phyloP scores from a whole-genome alignment of 1,140 invertebrate genomes.

The Teleopsis dalmanni region DNA sequence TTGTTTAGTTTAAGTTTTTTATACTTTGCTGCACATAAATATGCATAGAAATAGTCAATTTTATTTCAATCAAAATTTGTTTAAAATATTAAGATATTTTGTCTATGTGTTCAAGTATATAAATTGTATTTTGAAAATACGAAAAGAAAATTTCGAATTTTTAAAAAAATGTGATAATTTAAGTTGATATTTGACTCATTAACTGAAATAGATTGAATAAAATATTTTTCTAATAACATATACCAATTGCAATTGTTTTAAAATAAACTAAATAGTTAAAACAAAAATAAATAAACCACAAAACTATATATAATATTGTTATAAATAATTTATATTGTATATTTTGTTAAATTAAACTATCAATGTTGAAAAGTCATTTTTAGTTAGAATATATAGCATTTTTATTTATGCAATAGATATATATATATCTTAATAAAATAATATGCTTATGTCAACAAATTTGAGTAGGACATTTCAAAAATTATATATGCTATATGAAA shows the following conservation, averaged over 20 bases:
- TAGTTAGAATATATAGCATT: background rate
- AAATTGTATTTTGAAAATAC: slow-evolving; percentile 5
- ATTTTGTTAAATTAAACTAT: background rate
- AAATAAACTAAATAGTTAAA: background rate
- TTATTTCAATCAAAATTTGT: background rate
- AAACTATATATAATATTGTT: background rate
- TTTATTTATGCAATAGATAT: background rate
- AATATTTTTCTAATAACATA: background rate
- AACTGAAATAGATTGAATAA: slow-evolving; percentile 1
- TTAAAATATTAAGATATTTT: background rate
- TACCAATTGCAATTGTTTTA: slow-evolving; percentile 1
- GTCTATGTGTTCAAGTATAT: slow-evolving; percentile 1
- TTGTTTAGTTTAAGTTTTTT: background rate
- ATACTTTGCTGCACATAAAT: background rate
- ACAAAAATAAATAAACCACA: background rate
- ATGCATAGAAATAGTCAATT: no score
- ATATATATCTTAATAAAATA: background rate
- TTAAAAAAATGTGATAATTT: background rate
- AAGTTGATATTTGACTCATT: no score
- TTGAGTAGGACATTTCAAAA: background rate
- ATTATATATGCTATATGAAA: background rate
- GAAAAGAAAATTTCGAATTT: background rate
- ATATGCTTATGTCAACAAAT: background rate
- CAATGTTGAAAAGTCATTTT: background rate
- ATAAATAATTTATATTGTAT: background rate